Conservation (phyloP, 2,888 invertebrate species). For the Keiferia lycopersicella region DNA sequence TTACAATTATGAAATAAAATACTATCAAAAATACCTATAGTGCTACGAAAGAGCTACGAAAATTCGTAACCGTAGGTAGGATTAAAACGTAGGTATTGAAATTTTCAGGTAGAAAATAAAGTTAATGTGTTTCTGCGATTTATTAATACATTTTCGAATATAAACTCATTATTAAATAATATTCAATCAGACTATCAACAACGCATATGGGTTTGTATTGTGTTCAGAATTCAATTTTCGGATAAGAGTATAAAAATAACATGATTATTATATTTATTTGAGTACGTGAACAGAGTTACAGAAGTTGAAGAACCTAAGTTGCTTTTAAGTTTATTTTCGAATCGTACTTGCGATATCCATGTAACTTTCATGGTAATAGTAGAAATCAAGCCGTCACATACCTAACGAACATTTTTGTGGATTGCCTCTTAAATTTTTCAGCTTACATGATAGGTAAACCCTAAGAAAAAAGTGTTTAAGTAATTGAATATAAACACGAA, state of each 20-base stretch:
- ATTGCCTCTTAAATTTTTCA: too few species aligned
- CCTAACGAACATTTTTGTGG: too few species aligned
- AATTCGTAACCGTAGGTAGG: not conserved
- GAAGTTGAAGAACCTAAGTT: too few species aligned
- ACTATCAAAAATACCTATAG: not conserved
- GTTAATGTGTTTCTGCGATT: not conserved
- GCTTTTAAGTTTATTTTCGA: too few species aligned
- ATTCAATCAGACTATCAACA: not conserved
- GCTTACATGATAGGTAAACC: too few species aligned
- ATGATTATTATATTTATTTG: too few species aligned
- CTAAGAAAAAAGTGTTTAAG: not conserved
- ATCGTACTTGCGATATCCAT: too few species aligned
- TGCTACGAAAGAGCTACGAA: not conserved
- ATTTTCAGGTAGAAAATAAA: not conserved
- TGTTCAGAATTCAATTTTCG: not conserved
- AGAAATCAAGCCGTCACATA: too few species aligned
- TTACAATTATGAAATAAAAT: too few species aligned
- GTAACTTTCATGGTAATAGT: too few species aligned
- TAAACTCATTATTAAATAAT: constrained; percentile 8
- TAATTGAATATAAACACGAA: not conserved
- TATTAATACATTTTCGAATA: constrained; percentile 6
- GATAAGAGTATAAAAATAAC: not conserved
- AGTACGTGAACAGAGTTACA: too few species aligned
- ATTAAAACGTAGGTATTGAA: not conserved
- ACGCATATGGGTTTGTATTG: not conserved